Evolutionary conservation across 2,888 invertebrate species (phyloP), one percentile per base, ranked within the genome.

Genomic region (Lordiphosa andalusiaca): DNA sequence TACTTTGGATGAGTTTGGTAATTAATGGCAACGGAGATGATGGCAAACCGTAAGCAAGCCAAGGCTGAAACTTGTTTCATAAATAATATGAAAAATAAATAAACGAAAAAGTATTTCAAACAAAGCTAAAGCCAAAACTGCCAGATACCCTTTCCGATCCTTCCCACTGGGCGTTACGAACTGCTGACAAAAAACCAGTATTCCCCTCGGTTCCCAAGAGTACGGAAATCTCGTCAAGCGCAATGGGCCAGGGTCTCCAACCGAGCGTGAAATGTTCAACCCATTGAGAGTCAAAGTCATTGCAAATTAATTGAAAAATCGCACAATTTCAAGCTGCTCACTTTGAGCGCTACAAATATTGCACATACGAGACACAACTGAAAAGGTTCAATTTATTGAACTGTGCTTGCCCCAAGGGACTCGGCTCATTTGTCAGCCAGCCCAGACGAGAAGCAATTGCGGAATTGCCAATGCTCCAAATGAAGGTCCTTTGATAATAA

Each of bases 1-100:
- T 83, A 83, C 84, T 73, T 81, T 69, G 65, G 69, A 83, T 77
- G 71, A 85, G 81, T 80, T 83, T 73, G 74, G 68, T 83, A 85
- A 85, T 85, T 81, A 85, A 80, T 71, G 73, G 54, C 63, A 71
- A 49, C 54, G 33, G 44, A 36, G 37, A 37, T 37, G 35, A 21
- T 21, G 36, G 48, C 61, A 61, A 53, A 49, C 50, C 48, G 62
- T 19, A 19, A 19, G 41, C 49, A 38, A 42, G 49, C 21, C 21
- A n/a, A 10, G 7, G 13, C 6, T 30, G 33, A 44, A 50, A 49
- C 41, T 48, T 47, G 23, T 46, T 63, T 51, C 46, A 47, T 54
- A 63, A 62, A 51, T 54, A 35, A 54, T 42, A 12, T 30, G 25
- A 41, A 9, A 12, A 30, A 13, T 9, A 33, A 6, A n/a, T 4